Conservation (phyloP, 1,140 invertebrate species). For the Camponotus vicinus region DNA sequence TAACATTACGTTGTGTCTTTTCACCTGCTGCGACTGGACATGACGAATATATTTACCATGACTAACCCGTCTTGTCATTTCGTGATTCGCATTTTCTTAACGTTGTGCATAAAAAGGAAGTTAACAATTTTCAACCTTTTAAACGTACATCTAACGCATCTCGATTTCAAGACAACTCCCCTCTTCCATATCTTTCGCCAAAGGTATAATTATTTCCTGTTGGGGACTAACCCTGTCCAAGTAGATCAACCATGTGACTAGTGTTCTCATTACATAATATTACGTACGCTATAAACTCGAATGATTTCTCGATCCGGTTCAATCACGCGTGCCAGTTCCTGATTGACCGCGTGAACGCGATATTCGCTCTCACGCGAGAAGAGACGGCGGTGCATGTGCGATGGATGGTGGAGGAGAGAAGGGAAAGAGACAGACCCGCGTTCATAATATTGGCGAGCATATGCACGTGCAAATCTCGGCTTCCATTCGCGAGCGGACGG, state of each 20-base stretch:
- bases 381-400: not conserved
- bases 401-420: too few relatives aligned
- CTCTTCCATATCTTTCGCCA: not conserved
- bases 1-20: constrained; percentile 44
- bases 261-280: constrained; percentile 22
- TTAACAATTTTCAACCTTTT: not conserved
- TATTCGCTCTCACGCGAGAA: constrained; percentile 38
- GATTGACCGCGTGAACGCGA: constrained; percentile 14
- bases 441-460: constrained; percentile 2
- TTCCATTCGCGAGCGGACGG: not conserved
- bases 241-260: not conserved
- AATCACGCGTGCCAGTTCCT: constrained; percentile 14
- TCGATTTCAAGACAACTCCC: not conserved
- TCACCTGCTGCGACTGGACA: constrained; percentile 24
- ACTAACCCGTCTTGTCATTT: constrained; percentile 29
- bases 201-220: not conserved
- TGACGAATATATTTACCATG: constrained; percentile 44
- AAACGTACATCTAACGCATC: not conserved
- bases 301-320: constrained; percentile 1
- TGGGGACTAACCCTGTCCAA: not conserved
- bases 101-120: not conserved
- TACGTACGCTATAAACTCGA: constrained; percentile 2
- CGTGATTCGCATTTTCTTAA: constrained; percentile 37
- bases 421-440: too few relatives aligned
- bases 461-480: constrained; percentile 11